Evolutionary conservation across 2,113 vertebrate species (phyloP), one percentile per base, ranked within the genome.

Genomic region (Phyllostomus discolor): DNA sequence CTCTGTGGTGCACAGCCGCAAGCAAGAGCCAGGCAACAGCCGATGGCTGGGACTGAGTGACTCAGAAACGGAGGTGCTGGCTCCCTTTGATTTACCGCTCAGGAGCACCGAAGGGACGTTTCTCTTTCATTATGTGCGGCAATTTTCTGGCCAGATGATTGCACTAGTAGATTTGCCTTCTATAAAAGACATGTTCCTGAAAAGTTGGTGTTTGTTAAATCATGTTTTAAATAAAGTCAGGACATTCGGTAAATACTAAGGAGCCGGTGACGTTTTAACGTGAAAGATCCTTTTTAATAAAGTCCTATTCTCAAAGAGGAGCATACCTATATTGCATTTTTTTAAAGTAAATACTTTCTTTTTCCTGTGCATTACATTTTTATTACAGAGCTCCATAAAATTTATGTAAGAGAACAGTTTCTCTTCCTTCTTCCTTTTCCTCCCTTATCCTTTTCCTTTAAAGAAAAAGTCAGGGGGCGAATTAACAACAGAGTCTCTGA

Each of bases 91-190:
- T 33, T 31, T 43, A 14, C 31, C 75, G 10, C 64, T n/a, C 35
- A 54, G 48, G 31, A 70, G 54, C 24, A 75, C 67, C 4, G 6
- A 62, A 57, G 35, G 57, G 83, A 78, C 19, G 1, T 33, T 88
- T 79, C 35, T 89, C 57, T 88, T 70, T 80, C 33, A 22, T 93
- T 59, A 50, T 62, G 86, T 75, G 35, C 48, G 81, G 43, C 26
- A 59, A 14, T 91, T 89, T 83, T 91, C 79, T 93, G 38, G 82
- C 88, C 69, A 88, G 57, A 52, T 79, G 90, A 90, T 75, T 69
- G 43, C 50, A 16, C 5, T 80, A 16, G 33, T 79, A 79, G 75
- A 64, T 94, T 94, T 79, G 69, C 48, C 75, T 90, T 26, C 20
- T 46, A 31, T 64, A 76, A 78, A 90, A 96, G 75, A 64, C 4